These are phyloP conservation scores for Paracentrotus lividus DNA, from an alignment of 53 echinoderm and acorn worm species.

Conservation along the genomic window DNA sequence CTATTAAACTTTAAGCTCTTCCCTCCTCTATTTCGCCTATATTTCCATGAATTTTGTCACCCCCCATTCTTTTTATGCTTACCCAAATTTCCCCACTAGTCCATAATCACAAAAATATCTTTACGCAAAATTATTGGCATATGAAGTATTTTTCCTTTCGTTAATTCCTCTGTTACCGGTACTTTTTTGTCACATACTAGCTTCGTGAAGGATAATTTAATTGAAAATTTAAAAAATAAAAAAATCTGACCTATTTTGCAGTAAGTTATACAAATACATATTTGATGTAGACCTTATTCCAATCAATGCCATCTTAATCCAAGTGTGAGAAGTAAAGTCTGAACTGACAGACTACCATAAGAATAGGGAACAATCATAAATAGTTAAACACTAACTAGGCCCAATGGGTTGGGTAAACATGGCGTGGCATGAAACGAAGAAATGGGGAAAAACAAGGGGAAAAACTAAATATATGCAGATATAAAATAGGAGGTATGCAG, in stretches of 20 bases:
- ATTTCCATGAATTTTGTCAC: background rate
- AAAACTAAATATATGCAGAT: background rate
- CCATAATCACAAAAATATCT: no score
- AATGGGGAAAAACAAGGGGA: constrained; percentile 30
- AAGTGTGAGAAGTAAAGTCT: background rate
- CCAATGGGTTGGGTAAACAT: constrained; percentile 61
- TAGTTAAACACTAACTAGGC: constrained; percentile 72
- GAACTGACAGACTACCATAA: background rate
- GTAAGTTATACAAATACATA: no score
- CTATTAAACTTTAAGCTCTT: no score
- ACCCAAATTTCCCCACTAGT: no score
- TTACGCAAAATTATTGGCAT: no score
- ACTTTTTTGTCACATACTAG: no score
- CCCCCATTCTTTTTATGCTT: no score
- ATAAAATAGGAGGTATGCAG: background rate
- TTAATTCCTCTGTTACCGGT: no score
- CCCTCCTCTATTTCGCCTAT: background rate
- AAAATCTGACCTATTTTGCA: background rate
- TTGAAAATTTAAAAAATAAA: background rate
- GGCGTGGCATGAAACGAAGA: constrained; percentile 52
- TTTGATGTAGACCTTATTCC: background rate
- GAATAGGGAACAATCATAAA: constrained; percentile 68
- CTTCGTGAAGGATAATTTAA: no score
- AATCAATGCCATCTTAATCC: no score
- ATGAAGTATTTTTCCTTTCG: no score